Base-by-base conservation (phyloP, 2,113 vertebrate species). In the Lophotis ruficrista region DNA sequence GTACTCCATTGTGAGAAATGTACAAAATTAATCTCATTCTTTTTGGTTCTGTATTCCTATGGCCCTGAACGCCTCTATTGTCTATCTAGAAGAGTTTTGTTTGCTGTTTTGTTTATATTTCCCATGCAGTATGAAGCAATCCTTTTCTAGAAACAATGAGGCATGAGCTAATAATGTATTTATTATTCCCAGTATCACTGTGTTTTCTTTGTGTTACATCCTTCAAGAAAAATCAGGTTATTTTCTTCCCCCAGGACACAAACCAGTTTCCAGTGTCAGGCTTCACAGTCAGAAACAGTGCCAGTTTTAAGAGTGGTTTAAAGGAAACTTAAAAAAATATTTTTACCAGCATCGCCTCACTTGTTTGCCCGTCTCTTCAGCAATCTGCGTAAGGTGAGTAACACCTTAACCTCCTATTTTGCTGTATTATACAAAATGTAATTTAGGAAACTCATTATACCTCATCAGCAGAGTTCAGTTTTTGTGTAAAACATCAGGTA, bases 161-260 rank as follows among this genome's bases (percentile, higher is more conserved):
- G 62, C 50, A 94, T 96, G 95, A 96, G 83, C 61, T 96, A 89
- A 96, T 87, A 89, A 96, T 89, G 87, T 71, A 84, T 91, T 94
- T 93, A 87, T 90, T 60, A 84, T 71, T 5, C 47, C 33, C 87
- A 95, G 69, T 23, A 76, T 53, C 61, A 94, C 94, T 91, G 92
- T 83, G 95, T 84, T 93, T 95, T 78, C 94, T 94, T 94, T 96
- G 94, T 95, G n/a, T 70, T 58, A 90, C 9, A 65, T 60, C 43
- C 64, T 84, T 81, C 77, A 92, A 53, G 77, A 64, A 76, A 92
- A 92, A 64, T 24, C 77, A 93, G 81, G 72, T 95, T 94, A 30
- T 90, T 89, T 92, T 93, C 65, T 82, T 94, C 17, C 31, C 41
- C 4, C 56, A 82, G 51, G 68, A 89, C 31, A 77, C 22, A 83